Evolutionary conservation across 2,113 vertebrate species (phyloP).

Genomic region (Brienomyrus brachyistius): DNA sequence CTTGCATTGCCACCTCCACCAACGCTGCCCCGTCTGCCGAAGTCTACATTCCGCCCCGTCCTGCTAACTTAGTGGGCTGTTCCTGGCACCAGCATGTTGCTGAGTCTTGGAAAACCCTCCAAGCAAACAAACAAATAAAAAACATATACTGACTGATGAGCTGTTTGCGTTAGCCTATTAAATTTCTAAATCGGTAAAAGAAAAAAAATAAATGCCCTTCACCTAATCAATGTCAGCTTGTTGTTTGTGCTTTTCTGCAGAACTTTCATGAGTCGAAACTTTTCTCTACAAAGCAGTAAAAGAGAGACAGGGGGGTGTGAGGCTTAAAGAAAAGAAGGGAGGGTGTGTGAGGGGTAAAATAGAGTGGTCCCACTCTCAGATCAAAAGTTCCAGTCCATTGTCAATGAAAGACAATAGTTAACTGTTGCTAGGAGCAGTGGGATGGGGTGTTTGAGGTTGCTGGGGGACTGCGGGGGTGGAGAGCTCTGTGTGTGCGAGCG

Average conservation of each 20-base stretch:
- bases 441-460: not conserved
- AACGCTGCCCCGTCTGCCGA: not conserved
- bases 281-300: slow-evolving; percentile 16
- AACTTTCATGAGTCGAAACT: slow-evolving; percentile 31
- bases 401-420: slow-evolving; percentile 54
- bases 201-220: not conserved
- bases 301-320: slow-evolving; percentile 5
- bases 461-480: not conserved
- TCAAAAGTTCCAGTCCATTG: slow-evolving; percentile 58
- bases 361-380: slow-evolving; percentile 42
- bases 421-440: slow-evolving; percentile 32
- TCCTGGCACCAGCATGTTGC: not conserved
- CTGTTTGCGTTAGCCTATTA: not conserved
- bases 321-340: slow-evolving; percentile 22
- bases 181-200: not conserved
- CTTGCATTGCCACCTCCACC: not conserved
- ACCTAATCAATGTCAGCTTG: not conserved
- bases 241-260: not conserved
- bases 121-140: not conserved
- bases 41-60: not conserved
- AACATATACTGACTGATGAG: not conserved
- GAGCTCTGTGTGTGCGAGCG: not conserved
- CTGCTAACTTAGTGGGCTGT: not conserved
- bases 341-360: slow-evolving; percentile 8
- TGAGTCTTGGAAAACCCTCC: not conserved